Evolutionary conservation across 2,113 vertebrate species (phyloP), one percentile per base, ranked within the genome.

Genomic region (Xenus cinereus): DNA sequence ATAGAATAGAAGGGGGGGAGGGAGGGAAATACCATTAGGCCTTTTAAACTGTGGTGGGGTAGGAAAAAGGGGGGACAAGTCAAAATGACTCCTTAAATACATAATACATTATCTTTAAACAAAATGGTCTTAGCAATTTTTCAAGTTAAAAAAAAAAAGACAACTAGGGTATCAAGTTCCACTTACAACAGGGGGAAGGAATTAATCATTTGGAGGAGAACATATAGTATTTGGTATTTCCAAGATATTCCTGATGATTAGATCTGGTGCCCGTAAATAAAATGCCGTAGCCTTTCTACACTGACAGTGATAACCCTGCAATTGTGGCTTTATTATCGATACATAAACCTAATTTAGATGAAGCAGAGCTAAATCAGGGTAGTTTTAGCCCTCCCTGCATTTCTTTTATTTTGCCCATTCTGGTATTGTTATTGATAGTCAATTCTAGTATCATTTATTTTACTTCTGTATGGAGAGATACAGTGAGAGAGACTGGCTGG

Each of bases 401-500:
- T 50, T 71, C 21, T 6, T 30, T 51, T 41, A 8, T 24, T 14
- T 0, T 5, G 3, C 3, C 6, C 5, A 17, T 75, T 45, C 23
- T 28, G 11, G 5, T 51, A 48, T 15, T 59, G 37, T 30, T 59
- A 48, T 22, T 4, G 0, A 57, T 8, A 79, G 28, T 22, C 21
- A 89, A 66, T 56, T 27, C 35, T 48, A 51, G 2, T 32, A 67
- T 39, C 2, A n/a, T 8, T 51, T 63, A 17, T 35, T 90, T 87
- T 41, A 84, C 20, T 84, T 50, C 39, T n/a, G 20, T 80, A 48
- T 39, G 21, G n/a, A 81, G 68, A 78, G 48, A 50, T 57, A 59
- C 0, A 2, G 17, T 41, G 60, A n/a, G 21, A n/a, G 21, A 76
- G 22, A 69, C 0, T 30, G 46, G 32, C 12, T 59, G 50, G n/a